Conservation (phyloP, 2,888 invertebrate genomes). For the Globia sparganii region DNA sequence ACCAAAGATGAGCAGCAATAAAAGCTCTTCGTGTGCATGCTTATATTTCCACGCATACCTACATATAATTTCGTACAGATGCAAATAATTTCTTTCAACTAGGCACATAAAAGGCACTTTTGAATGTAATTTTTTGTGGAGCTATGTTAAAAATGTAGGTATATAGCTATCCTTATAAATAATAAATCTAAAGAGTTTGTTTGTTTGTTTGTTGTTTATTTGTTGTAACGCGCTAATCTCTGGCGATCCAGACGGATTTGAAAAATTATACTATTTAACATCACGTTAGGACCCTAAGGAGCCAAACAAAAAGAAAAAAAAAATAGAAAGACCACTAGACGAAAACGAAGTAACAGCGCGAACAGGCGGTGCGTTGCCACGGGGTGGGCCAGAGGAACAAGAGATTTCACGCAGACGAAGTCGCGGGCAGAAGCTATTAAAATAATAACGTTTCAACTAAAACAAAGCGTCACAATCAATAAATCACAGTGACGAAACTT, state of each 20-base stretch:
- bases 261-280: not conserved
- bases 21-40: too few relatives aligned
- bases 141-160: not conserved
- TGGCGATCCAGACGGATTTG: not conserved
- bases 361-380: not conserved
- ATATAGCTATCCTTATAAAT: too few relatives aligned
- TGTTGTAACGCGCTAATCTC: too few relatives aligned
- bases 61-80: not conserved
- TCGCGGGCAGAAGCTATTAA: not conserved
- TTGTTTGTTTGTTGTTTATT: too few relatives aligned
- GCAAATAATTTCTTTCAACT: too few relatives aligned
- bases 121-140: too few relatives aligned
- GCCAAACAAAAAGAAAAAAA: not conserved
- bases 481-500: constrained; percentile 66
- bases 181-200: too few relatives aligned
- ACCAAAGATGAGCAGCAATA: not conserved
- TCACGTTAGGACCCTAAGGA: not conserved
- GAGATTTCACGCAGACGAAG: not conserved
- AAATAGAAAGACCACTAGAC: not conserved
- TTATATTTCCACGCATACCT: not conserved
- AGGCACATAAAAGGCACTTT: too few relatives aligned
- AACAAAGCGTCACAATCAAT: constrained; percentile 44
- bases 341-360: not conserved
- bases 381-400: too few relatives aligned
- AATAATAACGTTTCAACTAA: not conserved